Percentiles rank a stretch among this genome's conserved stretches.
phyloP scores from a whole-genome alignment of 23 tunicate species.

The Trididemnum miniatum region DNA sequence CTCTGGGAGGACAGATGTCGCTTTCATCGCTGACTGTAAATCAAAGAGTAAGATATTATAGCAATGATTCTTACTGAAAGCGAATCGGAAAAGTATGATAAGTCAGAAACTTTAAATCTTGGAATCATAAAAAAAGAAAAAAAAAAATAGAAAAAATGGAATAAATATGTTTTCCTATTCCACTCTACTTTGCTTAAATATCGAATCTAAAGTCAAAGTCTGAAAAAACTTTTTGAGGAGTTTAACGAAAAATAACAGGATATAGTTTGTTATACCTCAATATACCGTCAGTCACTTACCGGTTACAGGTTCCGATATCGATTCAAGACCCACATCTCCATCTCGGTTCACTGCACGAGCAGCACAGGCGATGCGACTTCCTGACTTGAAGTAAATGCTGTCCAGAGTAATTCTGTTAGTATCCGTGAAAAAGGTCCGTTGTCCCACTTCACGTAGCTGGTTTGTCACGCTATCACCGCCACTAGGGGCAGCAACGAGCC shows the following conservation, averaged over 20 bases:
- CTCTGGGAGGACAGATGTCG: slow-evolving; percentile 80
- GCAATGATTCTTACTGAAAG: no score
- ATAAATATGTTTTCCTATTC: not conserved
- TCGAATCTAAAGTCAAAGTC: no score
- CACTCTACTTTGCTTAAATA: no score
- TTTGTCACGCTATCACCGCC: slow-evolving; percentile 78
- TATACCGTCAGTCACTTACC: slow-evolving; percentile 43
- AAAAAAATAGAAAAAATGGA: not conserved
- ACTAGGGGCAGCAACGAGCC: slow-evolving; percentile 94
- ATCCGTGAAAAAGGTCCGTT: slow-evolving; percentile 90
- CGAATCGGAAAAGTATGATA: no score
- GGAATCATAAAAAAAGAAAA: not conserved
- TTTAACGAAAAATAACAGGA: no score
- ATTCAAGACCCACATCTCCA: slow-evolving; percentile 95
- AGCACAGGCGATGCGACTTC: slow-evolving; percentile 84
- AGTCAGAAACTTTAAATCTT: not conserved
- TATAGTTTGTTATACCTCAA: no score
- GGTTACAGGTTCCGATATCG: slow-evolving; percentile 80
- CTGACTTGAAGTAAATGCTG: slow-evolving; percentile 90
- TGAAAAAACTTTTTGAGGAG: no score
- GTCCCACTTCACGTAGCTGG: slow-evolving; percentile 77
- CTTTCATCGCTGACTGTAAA: slow-evolving; percentile 61
- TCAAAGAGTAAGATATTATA: no score
- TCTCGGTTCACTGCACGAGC: slow-evolving; percentile 92
- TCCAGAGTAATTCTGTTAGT: slow-evolving; percentile 88